A percentile compares a stretch with the other conserved stretches of the same genome.
These are phyloP conservation scores for Neomonachus schauinslandi DNA, from an alignment of 2,113 vertebrate species.

Conservation along the genomic window DNA sequence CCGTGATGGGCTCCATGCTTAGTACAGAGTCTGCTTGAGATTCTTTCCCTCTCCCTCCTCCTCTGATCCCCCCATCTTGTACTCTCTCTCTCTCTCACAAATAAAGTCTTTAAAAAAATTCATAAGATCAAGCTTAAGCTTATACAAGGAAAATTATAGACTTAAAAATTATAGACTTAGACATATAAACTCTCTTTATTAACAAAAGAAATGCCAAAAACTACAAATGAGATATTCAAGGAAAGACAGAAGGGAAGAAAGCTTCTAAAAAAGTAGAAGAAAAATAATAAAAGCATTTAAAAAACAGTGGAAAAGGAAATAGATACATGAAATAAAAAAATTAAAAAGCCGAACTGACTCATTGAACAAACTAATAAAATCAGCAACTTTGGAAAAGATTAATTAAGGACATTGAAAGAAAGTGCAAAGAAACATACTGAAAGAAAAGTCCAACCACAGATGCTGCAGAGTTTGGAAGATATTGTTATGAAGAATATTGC, in stretches of 20 bases:
- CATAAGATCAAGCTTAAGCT: background rate
- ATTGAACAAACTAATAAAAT: background rate
- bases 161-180: background rate
- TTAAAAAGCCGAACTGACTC: background rate
- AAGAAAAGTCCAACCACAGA: background rate
- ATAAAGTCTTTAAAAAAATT: background rate
- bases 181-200: background rate
- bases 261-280: background rate
- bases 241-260: background rate
- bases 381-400: background rate
- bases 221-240: background rate
- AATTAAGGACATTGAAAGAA: background rate
- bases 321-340: background rate
- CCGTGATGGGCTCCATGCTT: background rate
- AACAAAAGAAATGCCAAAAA: background rate
- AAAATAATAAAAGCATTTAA: background rate
- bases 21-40: background rate
- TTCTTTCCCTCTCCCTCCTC: background rate
- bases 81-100: background rate
- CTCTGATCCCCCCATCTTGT: background rate
- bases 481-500: background rate
- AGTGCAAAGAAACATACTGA: background rate
- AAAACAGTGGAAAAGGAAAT: background rate
- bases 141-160: background rate
- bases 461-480: background rate